Base-by-base conservation (phyloP, 2,888 invertebrate species). In the Polylopha cassiicola region DNA sequence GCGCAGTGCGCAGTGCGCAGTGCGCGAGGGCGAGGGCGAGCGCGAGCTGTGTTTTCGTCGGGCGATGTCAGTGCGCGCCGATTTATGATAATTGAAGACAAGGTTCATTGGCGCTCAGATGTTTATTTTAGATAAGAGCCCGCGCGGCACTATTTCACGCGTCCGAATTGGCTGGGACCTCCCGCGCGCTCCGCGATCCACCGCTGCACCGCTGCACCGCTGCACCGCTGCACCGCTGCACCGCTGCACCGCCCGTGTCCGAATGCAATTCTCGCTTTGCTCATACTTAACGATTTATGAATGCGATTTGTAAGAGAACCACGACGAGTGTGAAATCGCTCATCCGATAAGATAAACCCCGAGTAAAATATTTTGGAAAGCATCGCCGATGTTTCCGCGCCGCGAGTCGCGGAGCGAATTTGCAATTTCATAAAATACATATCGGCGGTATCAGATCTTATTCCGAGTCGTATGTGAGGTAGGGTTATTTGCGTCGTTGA, bases 81-180 rank as follows among this genome's bases (percentile, higher is more conserved):
- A 85, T 85, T 85, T 85, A 85, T 82, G 81, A 81, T 85, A 84
- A 85, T 85, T 82, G 81, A 85, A 85, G 81, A 73, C 84, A 76
- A 81, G 84, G 81, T 82, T 80, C 82, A 81, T 76, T 73, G 78
- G 74, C 73, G 73, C 69, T 75, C 76, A 69, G 82, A 85, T 84
- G 81, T 84, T 85, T 85, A 84, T 84, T 85, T 84, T 84, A 84
- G 85, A 84, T 85, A 84, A 81, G 71, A 69, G 61, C 48, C 53
- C 72, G 70, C 70, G 66, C 70, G 73, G 76, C 72, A 80, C 79
- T 84, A 81, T 84, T 82, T 85, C 78, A 84, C 78, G 65, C 69
- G 75, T 71, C 76, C 71, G 77, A 82, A 78, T 77, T 73, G 76
- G 70, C 61, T 64, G 64, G 67, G 71, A 82, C 84, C 82, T 74